phyloP scores from a whole-genome alignment of 1,140 invertebrate genomes.

The Drosophila pallidifrons region DNA sequence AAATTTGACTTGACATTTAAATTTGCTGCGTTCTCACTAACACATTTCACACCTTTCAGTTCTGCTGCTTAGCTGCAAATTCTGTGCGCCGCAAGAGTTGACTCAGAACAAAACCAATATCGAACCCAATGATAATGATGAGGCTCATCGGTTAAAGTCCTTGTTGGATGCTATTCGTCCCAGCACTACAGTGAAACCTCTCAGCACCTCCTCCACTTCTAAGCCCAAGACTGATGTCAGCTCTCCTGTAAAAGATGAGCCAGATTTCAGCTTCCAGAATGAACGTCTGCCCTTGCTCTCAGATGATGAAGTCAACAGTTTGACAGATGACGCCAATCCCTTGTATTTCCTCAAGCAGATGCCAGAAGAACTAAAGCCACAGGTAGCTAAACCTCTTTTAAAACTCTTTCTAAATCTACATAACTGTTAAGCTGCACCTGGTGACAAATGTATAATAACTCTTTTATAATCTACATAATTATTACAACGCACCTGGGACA shows the following conservation, averaged over 20 bases:
- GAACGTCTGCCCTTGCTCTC: conserved; percentile 57
- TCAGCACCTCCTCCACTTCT: background rate
- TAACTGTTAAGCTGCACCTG: too few relatives aligned
- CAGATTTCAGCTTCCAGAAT: conserved; percentile 55
- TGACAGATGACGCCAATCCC: conserved; percentile 67
- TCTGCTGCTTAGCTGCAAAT: conserved; percentile 26
- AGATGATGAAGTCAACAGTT: conserved; percentile 55
- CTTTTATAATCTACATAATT: too few relatives aligned
- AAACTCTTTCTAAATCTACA: too few relatives aligned
- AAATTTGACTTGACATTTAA: conserved; percentile 58
- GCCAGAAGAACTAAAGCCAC: conserved; percentile 10
- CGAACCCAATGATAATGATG: background rate
- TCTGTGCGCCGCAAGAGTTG: conserved; percentile 18
- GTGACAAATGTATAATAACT: too few relatives aligned
- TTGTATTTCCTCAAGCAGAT: conserved; percentile 67
- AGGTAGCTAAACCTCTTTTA: conserved; percentile 13
- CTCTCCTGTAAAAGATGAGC: conserved; percentile 34
- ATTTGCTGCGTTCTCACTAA: background rate
- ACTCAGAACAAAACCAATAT: background rate
- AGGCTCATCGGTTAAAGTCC: conserved; percentile 11
- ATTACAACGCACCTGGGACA: too few relatives aligned
- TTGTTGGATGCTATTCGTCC: background rate
- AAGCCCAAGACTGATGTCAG: conserved; percentile 13
- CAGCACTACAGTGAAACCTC: conserved; percentile 27
- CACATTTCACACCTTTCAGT: conserved; percentile 28